Evolutionary conservation across 2,888 invertebrate species (phyloP), one percentile per base, ranked within the genome.

Genomic region (Mythimna loreyi): DNA sequence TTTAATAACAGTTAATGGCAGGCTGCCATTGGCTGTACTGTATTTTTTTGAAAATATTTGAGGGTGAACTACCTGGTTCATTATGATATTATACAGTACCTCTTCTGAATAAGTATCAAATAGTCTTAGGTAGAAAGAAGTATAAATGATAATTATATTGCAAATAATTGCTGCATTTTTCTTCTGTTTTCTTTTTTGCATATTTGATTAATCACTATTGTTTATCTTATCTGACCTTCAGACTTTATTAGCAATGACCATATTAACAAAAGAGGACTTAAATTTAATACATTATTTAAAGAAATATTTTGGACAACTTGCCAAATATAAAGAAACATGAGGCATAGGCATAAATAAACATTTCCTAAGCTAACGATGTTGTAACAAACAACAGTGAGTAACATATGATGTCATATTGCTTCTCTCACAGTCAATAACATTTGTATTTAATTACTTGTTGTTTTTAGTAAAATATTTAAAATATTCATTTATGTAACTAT

Each of bases 401-500:
- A 81, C 25, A 28, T 49, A 70, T 81, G 75, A 82, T 75, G 78
- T 81, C 84, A 81, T 72, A 67, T 47, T 45, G 28, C 43, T 65
- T 82, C 72, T 73, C 69, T 59, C 28, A 52, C 9, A 63, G 43
- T 49, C 63, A 57, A 63, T 57, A 62, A 52, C 52, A 63, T 50
- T 49, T 3, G 11, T 43, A 13, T 58, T 71, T 45, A 16, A 21
- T 72, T 47, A 30, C 21, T 45, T 61, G 52, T 36, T 45, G 33
- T 45, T 36, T 16, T n/a, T 69, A 40, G n/a, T 55, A n/a, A 13
- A 6, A 45, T 36, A 43, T 43, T 36, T 52, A 8, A 23, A 40
- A 30, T 13, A 45, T 25, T 16, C 21, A 64, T 36, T 23, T 13
- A 65, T 36, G 11, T 19, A 40, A 2, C n/a, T n/a, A n/a, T n/a